These are phyloP conservation scores for Pampus argenteus DNA, from an alignment of 2,797 vertebrate genomes.

Conservation along the genomic window DNA sequence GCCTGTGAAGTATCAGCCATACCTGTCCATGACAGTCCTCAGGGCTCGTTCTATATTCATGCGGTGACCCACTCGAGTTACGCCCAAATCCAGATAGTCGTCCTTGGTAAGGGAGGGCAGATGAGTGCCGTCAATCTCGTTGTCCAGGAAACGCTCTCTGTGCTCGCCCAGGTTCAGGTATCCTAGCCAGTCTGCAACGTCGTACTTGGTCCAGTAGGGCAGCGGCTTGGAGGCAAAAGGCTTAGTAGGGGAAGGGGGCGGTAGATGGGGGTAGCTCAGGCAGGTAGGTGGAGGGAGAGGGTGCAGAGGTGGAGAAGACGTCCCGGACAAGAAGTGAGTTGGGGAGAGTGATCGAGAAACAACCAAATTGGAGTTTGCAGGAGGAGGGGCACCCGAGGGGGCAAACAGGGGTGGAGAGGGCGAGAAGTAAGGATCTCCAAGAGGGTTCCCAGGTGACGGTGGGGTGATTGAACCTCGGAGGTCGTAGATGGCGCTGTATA, in stretches of 20 bases:
- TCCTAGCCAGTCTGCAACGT: constrained; percentile 95
- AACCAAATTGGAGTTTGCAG: constrained; percentile 82
- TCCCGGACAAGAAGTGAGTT: constrained; percentile 89
- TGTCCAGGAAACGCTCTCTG: constrained; percentile 94
- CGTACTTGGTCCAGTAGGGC: constrained; percentile 96
- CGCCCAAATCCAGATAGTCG: constrained; percentile 94
- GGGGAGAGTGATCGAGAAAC: constrained; percentile 91
- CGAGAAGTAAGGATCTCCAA: constrained; percentile 88
- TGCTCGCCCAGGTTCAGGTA: constrained; percentile 94
- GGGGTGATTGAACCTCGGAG: constrained; percentile 89
- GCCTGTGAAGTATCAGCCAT: constrained; percentile 40
- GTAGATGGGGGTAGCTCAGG: constrained; percentile 85
- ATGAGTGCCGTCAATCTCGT: constrained; percentile 95
- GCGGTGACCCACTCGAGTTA: constrained; percentile 95
- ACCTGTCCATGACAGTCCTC: constrained; percentile 93
- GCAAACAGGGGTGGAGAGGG: constrained; percentile 87
- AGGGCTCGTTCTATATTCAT: constrained; percentile 97
- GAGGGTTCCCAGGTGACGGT: constrained; percentile 85
- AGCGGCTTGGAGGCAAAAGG: constrained; percentile 95
- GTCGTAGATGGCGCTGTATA: constrained; percentile 91
- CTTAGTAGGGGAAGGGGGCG: constrained; percentile 88
- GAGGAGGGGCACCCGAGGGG: constrained; percentile 84
- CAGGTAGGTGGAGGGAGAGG: constrained; percentile 88
- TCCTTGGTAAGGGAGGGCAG: constrained; percentile 96
- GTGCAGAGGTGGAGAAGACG: constrained; percentile 86